Base-by-base conservation (phyloP, 2,797 vertebrate species). In the Cyclopterus lumpus region DNA sequence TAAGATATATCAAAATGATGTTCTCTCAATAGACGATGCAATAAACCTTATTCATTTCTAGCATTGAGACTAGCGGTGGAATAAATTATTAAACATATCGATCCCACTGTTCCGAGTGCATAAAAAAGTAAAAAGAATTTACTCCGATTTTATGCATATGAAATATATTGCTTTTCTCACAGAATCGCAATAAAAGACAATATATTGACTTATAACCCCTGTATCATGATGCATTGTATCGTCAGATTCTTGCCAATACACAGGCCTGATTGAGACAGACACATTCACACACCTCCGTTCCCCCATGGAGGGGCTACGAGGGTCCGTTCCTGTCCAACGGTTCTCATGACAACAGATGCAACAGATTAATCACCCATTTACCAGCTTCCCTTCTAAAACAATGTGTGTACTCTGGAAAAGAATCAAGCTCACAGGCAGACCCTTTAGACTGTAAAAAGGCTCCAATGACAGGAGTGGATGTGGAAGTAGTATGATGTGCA, bases 261-360 rank as follows among this genome's bases (percentile, higher is more conserved):
- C 44, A 66, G 20, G 11, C 42, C 15, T 10, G 18, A 58, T 14
- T n/a, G 18, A n/a, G 46, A n/a, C 18, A 12, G 24, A 44, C 46
- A 53, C 44, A 28, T 53, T 34, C 40, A 78, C 55, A 77, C 22
- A 48, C 51, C 18, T 58, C 74, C 53, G 28, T 67, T 78, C 24
- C 42, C 67, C 58, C 61, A 44, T 11, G 24, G 60, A 64, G 51
- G 24, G 59, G 76, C 68, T 75, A 74, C n/a, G 5, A 75, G 74
- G 77, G 68, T 38, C 55, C 14, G 32, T 74, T 90, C 53, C 68
- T 73, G 71, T 79, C 80, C 72, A 81, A 58, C 85, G 38, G 71
- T 88, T 89, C 85, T 87, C 80, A 89, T 88, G 87, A 82, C 75
- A 86, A 89, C 84, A 92, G 82, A 89, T 85, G 81, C 72, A 79